These are phyloP conservation scores for Cydia pomonella DNA, from an alignment of 1,140 invertebrate genomes.

Conservation along the genomic window DNA sequence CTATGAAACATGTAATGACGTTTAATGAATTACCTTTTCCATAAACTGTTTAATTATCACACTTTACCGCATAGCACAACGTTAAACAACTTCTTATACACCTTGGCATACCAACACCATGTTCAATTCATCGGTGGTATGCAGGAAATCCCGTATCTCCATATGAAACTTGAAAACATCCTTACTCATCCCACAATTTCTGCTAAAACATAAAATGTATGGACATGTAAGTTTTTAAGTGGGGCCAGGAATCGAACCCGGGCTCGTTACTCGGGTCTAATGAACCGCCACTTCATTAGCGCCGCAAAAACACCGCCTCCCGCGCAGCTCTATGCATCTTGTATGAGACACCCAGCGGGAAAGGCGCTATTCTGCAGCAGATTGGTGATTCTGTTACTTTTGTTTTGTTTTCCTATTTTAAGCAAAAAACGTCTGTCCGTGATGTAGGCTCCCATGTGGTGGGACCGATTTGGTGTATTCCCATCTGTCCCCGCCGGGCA, in stretches of 20 bases:
- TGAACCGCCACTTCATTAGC: conserved; percentile 51
- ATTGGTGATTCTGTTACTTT: neutral
- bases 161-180: conserved; percentile 23
- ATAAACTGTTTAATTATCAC: neutral
- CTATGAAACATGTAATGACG: neutral
- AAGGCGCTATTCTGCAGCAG: conserved; percentile 43
- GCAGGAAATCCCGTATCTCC: conserved; percentile 12
- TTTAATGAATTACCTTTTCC: conserved; percentile 3
- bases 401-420: too few relatives aligned
- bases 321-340: conserved; percentile 61
- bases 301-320: conserved; percentile 42
- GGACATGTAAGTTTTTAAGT: conserved; percentile 30
- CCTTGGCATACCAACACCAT: neutral
- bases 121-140: conserved; percentile 11
- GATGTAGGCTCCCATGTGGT: too few relatives aligned
- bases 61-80: neutral
- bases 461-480: too few relatives aligned
- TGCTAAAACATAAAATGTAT: conserved; percentile 26
- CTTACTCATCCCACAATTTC: conserved; percentile 21
- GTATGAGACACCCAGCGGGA: conserved; percentile 57
- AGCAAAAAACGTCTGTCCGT: too few relatives aligned
- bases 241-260: conserved; percentile 40
- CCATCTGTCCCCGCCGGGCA: too few relatives aligned
- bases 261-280: conserved; percentile 46
- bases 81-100: neutral